Conservation (phyloP, 2,888 invertebrate genomes). For the Stenodema calcarata region DNA sequence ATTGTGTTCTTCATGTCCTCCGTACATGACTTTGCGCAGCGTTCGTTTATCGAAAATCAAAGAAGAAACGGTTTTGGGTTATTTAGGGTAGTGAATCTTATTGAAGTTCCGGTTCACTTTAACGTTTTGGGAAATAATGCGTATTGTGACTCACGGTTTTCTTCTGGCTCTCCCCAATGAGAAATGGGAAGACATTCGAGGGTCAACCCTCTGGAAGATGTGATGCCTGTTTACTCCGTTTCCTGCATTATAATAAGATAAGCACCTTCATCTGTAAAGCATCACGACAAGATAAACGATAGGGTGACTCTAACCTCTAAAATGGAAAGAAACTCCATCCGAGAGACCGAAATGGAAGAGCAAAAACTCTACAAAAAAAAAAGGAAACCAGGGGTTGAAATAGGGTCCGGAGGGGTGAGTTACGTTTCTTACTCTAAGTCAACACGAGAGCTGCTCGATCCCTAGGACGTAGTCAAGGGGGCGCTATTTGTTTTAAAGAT, state of each 20-base stretch:
- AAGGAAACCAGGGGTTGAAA: neutral
- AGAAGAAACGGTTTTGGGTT: too few species aligned
- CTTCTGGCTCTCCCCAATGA: neutral
- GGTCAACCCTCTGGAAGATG: neutral
- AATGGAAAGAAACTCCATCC: neutral
- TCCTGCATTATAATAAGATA: neutral
- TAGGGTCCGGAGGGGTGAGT: neutral
- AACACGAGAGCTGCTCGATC: constrained; percentile 15
- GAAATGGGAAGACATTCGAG: neutral
- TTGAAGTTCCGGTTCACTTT: too few species aligned
- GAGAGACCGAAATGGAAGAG: neutral
- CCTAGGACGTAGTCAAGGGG: constrained; percentile 10
- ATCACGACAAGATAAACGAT: neutral
- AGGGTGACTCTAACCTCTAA: neutral
- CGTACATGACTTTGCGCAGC: too few species aligned
- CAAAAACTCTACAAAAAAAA: neutral
- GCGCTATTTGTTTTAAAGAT: constrained; percentile 32
- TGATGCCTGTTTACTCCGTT: neutral
- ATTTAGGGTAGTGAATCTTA: too few species aligned
- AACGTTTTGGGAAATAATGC: too few species aligned
- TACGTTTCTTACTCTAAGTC: constrained; percentile 16
- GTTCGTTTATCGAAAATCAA: too few species aligned
- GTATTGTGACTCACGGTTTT: neutral
- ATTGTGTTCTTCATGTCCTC: too few species aligned
- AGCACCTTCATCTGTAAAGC: constrained; percentile 9